phyloP scores from a whole-genome alignment of 2,113 vertebrate genomes.

The Tupaia tana region DNA sequence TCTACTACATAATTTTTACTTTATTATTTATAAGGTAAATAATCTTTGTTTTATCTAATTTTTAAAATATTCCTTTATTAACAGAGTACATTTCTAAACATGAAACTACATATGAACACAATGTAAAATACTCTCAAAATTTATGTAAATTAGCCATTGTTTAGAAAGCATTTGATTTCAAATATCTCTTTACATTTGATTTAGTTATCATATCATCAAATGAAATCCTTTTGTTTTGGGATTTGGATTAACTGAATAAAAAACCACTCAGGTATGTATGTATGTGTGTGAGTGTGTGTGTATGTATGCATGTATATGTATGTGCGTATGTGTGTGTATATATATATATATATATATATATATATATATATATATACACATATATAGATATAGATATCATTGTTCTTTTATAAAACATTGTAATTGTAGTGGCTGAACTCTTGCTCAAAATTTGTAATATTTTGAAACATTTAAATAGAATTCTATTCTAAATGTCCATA shows the following conservation, averaged over 20 bases:
- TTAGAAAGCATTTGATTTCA: neutral
- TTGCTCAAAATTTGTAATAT: neutral
- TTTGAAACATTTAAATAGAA: neutral
- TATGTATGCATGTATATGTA: too few species aligned
- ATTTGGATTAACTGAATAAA: neutral
- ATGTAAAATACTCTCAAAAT: neutral
- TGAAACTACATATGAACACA: neutral
- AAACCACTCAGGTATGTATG: neutral
- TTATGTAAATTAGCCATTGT: neutral
- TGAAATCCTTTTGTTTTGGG: neutral
- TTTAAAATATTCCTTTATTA: neutral
- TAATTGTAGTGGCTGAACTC: neutral
- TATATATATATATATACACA: too few species aligned
- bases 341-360: too few species aligned
- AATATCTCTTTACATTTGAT: constrained; percentile 13
- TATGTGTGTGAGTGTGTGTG: too few species aligned
- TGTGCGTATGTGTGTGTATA: too few species aligned
- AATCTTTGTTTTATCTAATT: too few species aligned
- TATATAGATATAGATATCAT: neutral
- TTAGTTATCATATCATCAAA: neutral
- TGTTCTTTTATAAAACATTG: neutral
- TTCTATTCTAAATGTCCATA: neutral
- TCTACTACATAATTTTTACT: neutral
- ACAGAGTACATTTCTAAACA: neutral
- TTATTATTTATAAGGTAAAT: neutral